Percentiles rank a stretch among this genome's conserved stretches.
phyloP scores from a whole-genome alignment of 2,888 invertebrate species.

The Icerya purchasi region DNA sequence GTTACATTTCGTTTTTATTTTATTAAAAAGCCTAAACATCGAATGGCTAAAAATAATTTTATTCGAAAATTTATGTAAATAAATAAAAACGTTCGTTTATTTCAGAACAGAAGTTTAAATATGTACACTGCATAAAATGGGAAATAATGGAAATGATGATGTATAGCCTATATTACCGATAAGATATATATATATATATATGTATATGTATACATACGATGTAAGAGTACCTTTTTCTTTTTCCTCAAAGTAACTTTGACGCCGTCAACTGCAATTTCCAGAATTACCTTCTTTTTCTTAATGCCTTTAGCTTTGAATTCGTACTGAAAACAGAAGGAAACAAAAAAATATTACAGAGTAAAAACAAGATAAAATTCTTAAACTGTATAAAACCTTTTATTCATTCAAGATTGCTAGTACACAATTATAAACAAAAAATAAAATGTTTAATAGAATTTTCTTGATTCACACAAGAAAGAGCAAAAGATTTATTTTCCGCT shows the following conservation, averaged over 20 bases:
- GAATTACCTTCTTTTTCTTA: constrained; percentile 90
- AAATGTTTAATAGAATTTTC: background rate
- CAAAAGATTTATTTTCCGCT: background rate
- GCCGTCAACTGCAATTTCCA: constrained; percentile 87
- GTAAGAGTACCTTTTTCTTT: constrained; percentile 41
- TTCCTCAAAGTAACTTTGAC: constrained; percentile 71
- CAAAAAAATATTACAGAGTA: constrained; percentile 11
- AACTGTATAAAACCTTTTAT: background rate
- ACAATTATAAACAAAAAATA: background rate
- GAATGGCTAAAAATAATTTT: no score
- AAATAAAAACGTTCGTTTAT: no score
- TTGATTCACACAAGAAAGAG: no score
- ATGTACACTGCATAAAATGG: no score
- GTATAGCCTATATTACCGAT: no score
- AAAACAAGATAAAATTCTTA: background rate
- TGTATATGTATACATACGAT: no score
- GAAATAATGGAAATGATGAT: no score
- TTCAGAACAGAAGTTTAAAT: no score
- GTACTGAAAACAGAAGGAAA: constrained; percentile 45
- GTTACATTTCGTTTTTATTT: no score
- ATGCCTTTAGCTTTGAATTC: constrained; percentile 96
- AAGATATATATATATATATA: no score
- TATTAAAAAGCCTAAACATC: no score
- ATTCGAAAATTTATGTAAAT: no score
- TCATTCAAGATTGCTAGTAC: background rate